phyloP scores from a whole-genome alignment of 2,113 vertebrate species.

The Salvelinus namaycush region DNA sequence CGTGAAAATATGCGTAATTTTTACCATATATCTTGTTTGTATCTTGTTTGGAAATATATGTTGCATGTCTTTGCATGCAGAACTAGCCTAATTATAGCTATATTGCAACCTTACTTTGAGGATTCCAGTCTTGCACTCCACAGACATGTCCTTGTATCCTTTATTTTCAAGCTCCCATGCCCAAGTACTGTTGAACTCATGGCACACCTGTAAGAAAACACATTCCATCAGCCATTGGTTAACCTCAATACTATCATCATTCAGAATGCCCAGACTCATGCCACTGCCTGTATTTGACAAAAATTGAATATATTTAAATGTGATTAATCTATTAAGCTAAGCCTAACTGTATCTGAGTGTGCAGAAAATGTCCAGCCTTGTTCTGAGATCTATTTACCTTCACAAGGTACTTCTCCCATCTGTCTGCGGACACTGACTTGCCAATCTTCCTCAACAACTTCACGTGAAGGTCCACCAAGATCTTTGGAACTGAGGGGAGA shows the following conservation, averaged over 20 bases:
- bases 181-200: slow-evolving; percentile 96
- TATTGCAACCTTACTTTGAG: slow-evolving; percentile 82
- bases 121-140: slow-evolving; percentile 91
- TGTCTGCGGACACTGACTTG: slow-evolving; percentile 93
- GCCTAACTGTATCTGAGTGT: no score
- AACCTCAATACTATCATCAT: not conserved
- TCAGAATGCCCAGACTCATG: no score
- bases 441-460: slow-evolving; percentile 98
- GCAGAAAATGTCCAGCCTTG: not conserved
- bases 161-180: slow-evolving; percentile 98
- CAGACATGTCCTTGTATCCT: slow-evolving; percentile 88
- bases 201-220: slow-evolving; percentile 82
- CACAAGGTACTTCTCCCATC: slow-evolving; percentile 97
- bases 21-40: no score
- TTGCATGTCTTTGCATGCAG: not conserved
- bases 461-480: slow-evolving; percentile 94
- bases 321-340: no score
- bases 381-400: slow-evolving; percentile 77
- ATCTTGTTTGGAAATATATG: no score
- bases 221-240: not conserved
- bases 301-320: no score
- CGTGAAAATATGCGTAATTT: no score
- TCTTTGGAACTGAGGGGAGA: slow-evolving; percentile 83
- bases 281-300: no score
- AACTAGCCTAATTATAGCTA: not conserved